These are phyloP conservation scores for Pemphigus obesinymphae DNA, from an alignment of 1,140 invertebrate species.

Conservation along the genomic window DNA sequence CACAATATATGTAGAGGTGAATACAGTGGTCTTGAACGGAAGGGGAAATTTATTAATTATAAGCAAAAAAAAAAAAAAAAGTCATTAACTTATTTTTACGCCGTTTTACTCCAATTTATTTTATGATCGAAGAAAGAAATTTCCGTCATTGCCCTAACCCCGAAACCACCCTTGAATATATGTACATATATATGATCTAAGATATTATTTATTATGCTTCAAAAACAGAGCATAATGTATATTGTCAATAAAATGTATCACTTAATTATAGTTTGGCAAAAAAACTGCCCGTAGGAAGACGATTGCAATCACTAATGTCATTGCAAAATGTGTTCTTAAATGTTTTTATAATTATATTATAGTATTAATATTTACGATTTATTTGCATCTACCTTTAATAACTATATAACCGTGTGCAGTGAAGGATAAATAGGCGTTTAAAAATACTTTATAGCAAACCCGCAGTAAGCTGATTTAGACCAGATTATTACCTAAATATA, in stretches of 20 bases:
- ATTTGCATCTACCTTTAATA: not conserved
- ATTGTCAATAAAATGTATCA: not conserved
- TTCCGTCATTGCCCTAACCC: no score
- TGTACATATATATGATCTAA: not conserved
- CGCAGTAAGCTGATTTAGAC: not conserved
- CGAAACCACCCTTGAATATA: no score
- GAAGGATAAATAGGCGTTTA: not conserved
- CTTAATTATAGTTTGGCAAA: not conserved
- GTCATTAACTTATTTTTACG: no score
- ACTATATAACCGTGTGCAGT: not conserved
- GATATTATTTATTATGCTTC: not conserved
- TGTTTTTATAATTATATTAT: not conserved
- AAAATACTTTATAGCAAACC: not conserved
- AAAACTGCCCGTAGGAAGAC: not conserved
- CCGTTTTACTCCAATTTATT: no score
- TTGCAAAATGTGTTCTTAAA: not conserved
- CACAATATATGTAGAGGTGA: no score
- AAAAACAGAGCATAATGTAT: not conserved
- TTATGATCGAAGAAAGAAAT: no score
- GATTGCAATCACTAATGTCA: conserved; percentile 1
- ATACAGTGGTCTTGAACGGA: no score
- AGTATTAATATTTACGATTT: not conserved
- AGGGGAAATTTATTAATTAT: no score
- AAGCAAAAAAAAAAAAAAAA: no score
- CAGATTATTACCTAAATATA: not conserved